Percentiles rank a stretch among this genome's conserved stretches.
Evolutionary conservation across 2,113 vertebrate species (phyloP).

Genomic region (Amblyopsis rosae): DNA sequence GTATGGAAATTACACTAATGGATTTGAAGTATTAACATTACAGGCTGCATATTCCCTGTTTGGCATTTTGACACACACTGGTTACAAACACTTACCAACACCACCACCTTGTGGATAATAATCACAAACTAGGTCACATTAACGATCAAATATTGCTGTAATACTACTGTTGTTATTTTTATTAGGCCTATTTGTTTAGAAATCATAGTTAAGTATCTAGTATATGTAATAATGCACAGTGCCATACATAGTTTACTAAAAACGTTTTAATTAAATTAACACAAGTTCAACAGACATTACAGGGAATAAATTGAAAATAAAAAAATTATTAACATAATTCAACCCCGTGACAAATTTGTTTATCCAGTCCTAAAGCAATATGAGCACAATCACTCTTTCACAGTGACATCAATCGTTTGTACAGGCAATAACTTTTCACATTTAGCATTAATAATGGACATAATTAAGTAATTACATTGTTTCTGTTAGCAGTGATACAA

Average conservation of each 20-base stretch:
- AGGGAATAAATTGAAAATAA: background rate
- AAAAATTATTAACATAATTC: slow-evolving; percentile 15
- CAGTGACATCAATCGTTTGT: background rate
- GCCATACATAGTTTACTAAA: too few species aligned
- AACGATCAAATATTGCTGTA: background rate
- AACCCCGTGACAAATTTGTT: slow-evolving; percentile 20
- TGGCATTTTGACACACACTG: background rate
- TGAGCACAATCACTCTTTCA: background rate
- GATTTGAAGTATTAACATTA: too few species aligned
- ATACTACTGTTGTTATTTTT: too few species aligned
- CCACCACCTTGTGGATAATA: slow-evolving; percentile 34
- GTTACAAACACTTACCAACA: slow-evolving; percentile 9
- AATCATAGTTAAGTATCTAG: too few species aligned
- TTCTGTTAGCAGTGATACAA: background rate
- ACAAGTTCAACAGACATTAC: background rate
- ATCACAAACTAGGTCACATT: background rate
- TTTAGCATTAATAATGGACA: background rate
- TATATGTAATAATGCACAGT: too few species aligned
- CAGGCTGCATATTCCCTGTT: background rate
- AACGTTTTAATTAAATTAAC: background rate
- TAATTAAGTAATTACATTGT: background rate
- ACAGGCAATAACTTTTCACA: background rate
- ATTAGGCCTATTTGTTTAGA: too few species aligned
- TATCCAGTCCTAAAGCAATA: background rate
- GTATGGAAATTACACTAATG: too few species aligned